Conservation (phyloP, 2,888 invertebrate genomes). For the Thymelicus acteon region DNA sequence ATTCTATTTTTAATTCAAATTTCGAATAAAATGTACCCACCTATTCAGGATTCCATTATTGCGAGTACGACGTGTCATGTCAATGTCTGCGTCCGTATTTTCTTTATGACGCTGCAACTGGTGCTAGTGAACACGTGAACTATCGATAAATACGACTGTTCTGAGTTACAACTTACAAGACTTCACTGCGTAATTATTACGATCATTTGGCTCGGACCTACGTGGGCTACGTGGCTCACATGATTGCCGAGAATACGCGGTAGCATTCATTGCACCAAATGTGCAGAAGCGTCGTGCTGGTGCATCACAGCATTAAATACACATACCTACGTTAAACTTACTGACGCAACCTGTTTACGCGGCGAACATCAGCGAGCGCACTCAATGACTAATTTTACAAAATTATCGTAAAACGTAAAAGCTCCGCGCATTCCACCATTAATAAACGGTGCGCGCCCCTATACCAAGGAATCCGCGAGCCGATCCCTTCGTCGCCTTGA, state of each 20-base stretch:
- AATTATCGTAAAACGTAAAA: constrained; percentile 67
- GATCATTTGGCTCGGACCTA: neutral
- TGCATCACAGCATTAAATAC: constrained; percentile 51
- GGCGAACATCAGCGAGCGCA: constrained; percentile 51
- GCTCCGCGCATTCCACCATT: constrained; percentile 54
- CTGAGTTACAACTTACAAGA: neutral
- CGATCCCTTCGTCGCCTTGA: constrained; percentile 40
- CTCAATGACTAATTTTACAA: constrained; percentile 66
- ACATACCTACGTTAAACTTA: constrained; percentile 44
- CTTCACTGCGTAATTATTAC: constrained; percentile 22
- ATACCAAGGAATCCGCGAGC: constrained; percentile 48
- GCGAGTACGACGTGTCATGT: too few relatives aligned
- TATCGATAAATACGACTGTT: constrained; percentile 7
- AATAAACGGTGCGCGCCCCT: constrained; percentile 49
- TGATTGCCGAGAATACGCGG: constrained; percentile 28
- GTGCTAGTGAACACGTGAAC: neutral
- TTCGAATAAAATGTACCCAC: too few relatives aligned
- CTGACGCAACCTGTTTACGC: constrained; percentile 63
- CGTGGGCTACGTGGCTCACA: constrained; percentile 18
- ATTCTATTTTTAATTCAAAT: too few relatives aligned
- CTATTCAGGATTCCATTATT: too few relatives aligned
- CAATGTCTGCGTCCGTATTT: too few relatives aligned
- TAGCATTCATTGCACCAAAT: constrained; percentile 45
- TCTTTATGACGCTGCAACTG: too few relatives aligned
- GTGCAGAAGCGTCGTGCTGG: constrained; percentile 51